Evolutionary conservation across 2,888 invertebrate species (phyloP).

Genomic region (Myopa testacea): DNA sequence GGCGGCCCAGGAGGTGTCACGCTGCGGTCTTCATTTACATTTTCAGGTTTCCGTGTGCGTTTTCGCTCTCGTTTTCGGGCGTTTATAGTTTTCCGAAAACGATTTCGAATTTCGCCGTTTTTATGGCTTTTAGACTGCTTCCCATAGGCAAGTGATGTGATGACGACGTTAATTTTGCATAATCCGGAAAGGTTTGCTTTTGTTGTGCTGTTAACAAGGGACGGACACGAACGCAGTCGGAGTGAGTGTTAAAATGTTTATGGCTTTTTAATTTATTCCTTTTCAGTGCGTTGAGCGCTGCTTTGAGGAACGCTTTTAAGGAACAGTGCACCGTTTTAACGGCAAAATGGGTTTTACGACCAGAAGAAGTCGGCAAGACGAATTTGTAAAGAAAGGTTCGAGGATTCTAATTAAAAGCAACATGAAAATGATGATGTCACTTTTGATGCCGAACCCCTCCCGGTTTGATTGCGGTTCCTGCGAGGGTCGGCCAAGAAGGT

Average conservation of each 20-base stretch:
- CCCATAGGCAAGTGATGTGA: conserved; percentile 27
- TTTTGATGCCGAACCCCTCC: neutral
- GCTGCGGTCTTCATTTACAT: conserved; percentile 60
- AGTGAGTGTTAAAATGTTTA: conserved; percentile 43
- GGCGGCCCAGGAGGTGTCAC: conserved; percentile 48
- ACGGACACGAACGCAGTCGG: neutral
- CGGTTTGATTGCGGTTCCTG: too few relatives aligned
- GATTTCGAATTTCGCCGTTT: conserved; percentile 51
- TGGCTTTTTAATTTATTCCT: conserved; percentile 49
- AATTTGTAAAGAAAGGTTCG: neutral
- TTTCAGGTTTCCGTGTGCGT: conserved; percentile 40
- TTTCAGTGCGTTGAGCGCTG: conserved; percentile 5
- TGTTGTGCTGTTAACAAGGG: neutral
- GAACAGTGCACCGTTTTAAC: neutral
- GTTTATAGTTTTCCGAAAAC: conserved; percentile 50
- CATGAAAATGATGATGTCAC: conserved; percentile 12
- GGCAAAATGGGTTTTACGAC: conserved; percentile 14
- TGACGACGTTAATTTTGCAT: conserved; percentile 29
- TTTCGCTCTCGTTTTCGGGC: conserved; percentile 31
- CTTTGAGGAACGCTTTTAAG: neutral
- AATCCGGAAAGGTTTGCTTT: conserved; percentile 13
- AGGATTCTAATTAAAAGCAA: conserved; percentile 12
- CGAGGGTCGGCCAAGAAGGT: too few relatives aligned
- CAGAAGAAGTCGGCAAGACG: conserved; percentile 15
- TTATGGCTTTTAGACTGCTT: conserved; percentile 48